phyloP scores from a whole-genome alignment of 2,888 invertebrate species.

The Nemotelus pantherinus region DNA sequence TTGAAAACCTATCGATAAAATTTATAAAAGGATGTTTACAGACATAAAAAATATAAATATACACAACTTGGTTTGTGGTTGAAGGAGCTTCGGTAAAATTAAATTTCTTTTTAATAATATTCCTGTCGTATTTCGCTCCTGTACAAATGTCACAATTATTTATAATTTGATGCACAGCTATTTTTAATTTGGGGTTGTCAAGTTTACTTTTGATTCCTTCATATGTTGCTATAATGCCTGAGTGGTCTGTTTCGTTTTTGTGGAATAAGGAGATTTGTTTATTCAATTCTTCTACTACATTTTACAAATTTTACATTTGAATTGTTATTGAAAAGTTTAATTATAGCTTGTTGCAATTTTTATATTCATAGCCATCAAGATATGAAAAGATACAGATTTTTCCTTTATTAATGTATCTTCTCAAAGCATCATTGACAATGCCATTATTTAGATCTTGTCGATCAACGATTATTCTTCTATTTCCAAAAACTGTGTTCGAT shows the following conservation, averaged over 20 bases:
- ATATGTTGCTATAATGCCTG: slow-evolving; percentile 41
- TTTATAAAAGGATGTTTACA: too few species aligned
- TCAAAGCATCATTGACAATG: not conserved
- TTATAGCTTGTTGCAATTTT: not conserved
- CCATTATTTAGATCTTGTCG: not conserved
- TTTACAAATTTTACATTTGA: not conserved
- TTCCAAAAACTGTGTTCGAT: slow-evolving; percentile 3
- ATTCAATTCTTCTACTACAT: too few species aligned
- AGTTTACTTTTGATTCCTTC: not conserved
- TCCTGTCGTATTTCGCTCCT: too few species aligned
- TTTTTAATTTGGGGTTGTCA: not conserved
- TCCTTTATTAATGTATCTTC: not conserved
- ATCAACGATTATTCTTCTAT: slow-evolving; percentile 47
- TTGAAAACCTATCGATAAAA: not conserved
- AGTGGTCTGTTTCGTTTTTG: too few species aligned
- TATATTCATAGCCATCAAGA: not conserved
- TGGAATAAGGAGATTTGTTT: too few species aligned
- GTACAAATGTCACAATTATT: too few species aligned
- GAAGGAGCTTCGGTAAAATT: too few species aligned
- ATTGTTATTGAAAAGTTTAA: not conserved
- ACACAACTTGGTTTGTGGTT: too few species aligned
- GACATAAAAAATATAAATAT: too few species aligned
- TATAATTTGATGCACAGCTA: not conserved
- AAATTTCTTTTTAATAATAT: too few species aligned
- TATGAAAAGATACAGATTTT: not conserved